Conservation (phyloP, 2,888 invertebrate species). For the Himalopsyche tibetana region DNA sequence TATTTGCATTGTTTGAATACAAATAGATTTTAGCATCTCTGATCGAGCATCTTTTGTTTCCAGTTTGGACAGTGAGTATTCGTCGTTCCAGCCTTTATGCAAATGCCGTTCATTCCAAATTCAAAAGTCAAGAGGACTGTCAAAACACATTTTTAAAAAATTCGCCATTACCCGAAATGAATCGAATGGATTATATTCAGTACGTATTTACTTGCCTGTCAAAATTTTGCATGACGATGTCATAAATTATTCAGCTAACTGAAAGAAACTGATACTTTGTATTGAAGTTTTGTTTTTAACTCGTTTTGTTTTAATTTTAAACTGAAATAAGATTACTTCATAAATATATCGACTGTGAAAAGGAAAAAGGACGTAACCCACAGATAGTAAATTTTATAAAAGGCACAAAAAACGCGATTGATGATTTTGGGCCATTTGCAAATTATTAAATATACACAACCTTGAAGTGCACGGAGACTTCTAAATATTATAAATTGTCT, state of each 20-base stretch:
- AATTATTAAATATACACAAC: no score
- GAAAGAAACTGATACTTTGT: slow-evolving; percentile 74
- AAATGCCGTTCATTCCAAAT: slow-evolving; percentile 58
- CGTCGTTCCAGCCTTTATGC: slow-evolving; percentile 58
- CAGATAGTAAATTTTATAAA: no score
- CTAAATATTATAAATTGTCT: no score
- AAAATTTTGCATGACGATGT: slow-evolving; percentile 8
- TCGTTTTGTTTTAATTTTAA: slow-evolving; percentile 77
- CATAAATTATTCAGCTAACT: slow-evolving; percentile 70
- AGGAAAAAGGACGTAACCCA: no score
- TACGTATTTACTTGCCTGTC: background rate
- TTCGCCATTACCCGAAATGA: slow-evolving; percentile 13
- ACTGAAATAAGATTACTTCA: background rate
- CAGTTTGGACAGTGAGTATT: slow-evolving; percentile 47
- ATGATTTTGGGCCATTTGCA: no score
- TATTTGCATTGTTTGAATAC: no score
- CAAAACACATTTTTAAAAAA: slow-evolving; percentile 59
- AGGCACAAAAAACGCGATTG: no score
- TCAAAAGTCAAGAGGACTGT: slow-evolving; percentile 58
- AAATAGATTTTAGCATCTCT: background rate
- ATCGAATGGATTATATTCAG: slow-evolving; percentile 51
- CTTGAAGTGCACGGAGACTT: no score
- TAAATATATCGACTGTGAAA: no score
- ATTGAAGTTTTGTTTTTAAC: slow-evolving; percentile 76
- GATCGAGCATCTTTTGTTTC: slow-evolving; percentile 49